Evolutionary conservation across 2,888 invertebrate genomes (phyloP), one percentile per base, ranked within the genome.

Genomic region (Lacanobia oleracea): DNA sequence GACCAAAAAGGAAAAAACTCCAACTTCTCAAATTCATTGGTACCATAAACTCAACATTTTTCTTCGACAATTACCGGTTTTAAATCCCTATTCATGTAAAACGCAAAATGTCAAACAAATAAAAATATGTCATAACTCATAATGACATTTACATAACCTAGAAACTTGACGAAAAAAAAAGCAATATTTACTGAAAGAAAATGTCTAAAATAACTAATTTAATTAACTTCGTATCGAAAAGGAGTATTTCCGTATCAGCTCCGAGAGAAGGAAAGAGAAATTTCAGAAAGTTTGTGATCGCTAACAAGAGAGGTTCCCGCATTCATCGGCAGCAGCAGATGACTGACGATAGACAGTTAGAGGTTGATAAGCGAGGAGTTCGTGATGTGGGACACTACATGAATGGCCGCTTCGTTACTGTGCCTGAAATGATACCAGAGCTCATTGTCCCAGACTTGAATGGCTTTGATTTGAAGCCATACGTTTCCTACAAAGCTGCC

Each of bases 381-480:
- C 96, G 97, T 67, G 96, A 97, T 67, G 94, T 96, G 8, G 98
- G 98, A 10, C 96, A 96, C 80, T 85, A 72, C 7, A 82, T 96
- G 6, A 94, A 97, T 62, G 97, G 96, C 0, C 95, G 96, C 81
- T 98, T 96, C 88, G 91, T 97, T 1, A 86, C 91, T 18, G 95
- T 99, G 6, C 98, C 98, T 1, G 99, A 99, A 96, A 99, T 97
- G 97, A 97, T 98, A 80, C 99, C 99, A 0, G 98, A 99, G 90
- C 91, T 99, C 21, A 97, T 99, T 71, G 99, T 99, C 3, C 99
- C 99, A 0, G 97, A 99, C 92, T 94, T 99, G 37, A 97, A 96
- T 79, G 97, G 96, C 82, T 99, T 98, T 89, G 95, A 97, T 94
- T 94, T 99, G 27, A 99, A 98, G 92, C 99, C 99, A 0, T 99